Base-by-base conservation (phyloP, 1,140 invertebrate genomes). In the Lepeophtheirus salmonis region DNA sequence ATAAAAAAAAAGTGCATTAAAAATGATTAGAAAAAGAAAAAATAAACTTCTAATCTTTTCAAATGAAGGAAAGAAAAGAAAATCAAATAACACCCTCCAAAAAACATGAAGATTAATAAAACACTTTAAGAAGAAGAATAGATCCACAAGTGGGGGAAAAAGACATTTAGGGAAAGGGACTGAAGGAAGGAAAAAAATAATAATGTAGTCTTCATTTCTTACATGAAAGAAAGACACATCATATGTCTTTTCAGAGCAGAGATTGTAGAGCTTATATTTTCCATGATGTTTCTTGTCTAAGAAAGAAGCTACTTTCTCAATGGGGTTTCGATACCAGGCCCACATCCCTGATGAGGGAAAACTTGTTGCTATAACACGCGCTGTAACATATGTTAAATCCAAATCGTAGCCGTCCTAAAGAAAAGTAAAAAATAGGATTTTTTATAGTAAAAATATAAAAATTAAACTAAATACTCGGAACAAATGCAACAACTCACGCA, bases 221-320 rank as follows among this genome's bases (percentile, higher is more conserved):
- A 41, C 70, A 64, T 79, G 71, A 66, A 81, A 81, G 58, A 74
- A 70, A 3, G 63, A 65, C 48, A 72, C 69, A 67, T 79, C 73
- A 65, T 81, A 80, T n/a, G 71, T 68, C 63, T 73, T 71, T 67
- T 80, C 79, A 68, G 76, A 77, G 62, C 77, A 80, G 50, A 81
- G 67, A 67, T 80, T 80, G 66, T 78, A 80, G 14, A 80, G 73
- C 65, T 74, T 78, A 66, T 79, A 80, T 64, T 77, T 72, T 30
- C 70, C 72, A 50, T 68, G 65, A 66, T 81, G 77, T 65, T 77
- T 77, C 17, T 68, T 72, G 63, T 79, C 72, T 56, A 81, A 71
- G 67, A 79, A 80, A 49, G 73, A 65, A 1, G 72, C 75, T 10
- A 79, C 79, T 67, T 79, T 75, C 70, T 76, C 64, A 14, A 70